Base-by-base conservation (phyloP, 2,113 vertebrate species). In the Dromiciops gliroides region DNA sequence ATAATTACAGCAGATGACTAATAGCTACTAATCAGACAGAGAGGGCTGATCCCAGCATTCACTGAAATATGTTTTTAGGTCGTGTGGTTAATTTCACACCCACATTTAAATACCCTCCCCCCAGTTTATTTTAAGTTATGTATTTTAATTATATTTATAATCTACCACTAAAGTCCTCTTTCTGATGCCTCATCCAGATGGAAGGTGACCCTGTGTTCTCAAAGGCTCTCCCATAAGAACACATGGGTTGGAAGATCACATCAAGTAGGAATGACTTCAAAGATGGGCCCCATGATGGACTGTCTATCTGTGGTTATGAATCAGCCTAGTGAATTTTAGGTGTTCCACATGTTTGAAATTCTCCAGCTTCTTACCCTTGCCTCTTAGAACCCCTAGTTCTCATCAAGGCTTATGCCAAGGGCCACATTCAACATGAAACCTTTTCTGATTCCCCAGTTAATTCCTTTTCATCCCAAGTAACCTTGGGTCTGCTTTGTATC, bases 1-100 rank as follows among this genome's bases (percentile, higher is more conserved):
- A 95, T 95, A 92, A 96, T 97, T 94, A 95, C 19, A 95, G 94
- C 94, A 94, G 51, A 91, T 97, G 75, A 95, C 89, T 95, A 96
- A 96, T 93, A 96, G 93, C 52, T 93, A 52, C 51, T 94, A 47
- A 92, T 91, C 93, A 89, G 91, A 56, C n/a, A 14, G 48, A 93
- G 90, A 93, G 48, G 90, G 50, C 53, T 48, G 22, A 95, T 95
- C 48, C 51, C 12, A 95, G 56, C 37, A 91, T 53, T 94, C 92
- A 53, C 25, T 93, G 94, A 96, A 92, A 95, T 94, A 50, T 56
- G 94, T 52, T 49, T 49, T 89, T 90, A 94, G 92, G 53, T 56
- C 25, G 28, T 25, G 75, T 60, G 67, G 48, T 91, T 93, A 97
- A 96, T 93, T 92, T 75, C 96, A 89, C 49, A 75, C 11, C 91